A percentile compares a stretch with the other conserved stretches of the same genome.
These are phyloP conservation scores for Pristionchus arcanus DNA, from an alignment of 2,888 invertebrate species.

Conservation along the genomic window DNA sequence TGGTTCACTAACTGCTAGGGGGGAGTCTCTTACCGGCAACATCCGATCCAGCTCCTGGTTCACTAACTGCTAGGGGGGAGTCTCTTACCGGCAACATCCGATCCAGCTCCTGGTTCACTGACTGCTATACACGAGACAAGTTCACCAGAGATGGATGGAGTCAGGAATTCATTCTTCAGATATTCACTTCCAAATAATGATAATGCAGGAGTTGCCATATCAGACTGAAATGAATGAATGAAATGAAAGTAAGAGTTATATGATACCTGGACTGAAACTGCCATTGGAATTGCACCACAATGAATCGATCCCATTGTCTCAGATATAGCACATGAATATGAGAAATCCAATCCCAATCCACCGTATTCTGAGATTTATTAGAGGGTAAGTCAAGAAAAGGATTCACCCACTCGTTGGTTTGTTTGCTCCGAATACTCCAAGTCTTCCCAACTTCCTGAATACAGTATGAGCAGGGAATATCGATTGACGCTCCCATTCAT, in stretches of 20 bases:
- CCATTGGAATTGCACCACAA: constrained; percentile 83
- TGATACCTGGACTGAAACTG: constrained; percentile 82
- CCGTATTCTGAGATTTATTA: constrained; percentile 81
- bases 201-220: constrained; percentile 83
- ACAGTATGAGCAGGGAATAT: constrained; percentile 82
- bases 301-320: constrained; percentile 82
- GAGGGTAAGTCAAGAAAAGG: background rate
- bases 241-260: background rate
- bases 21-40: no score
- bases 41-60: no score
- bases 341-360: constrained; percentile 83
- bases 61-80: no score
- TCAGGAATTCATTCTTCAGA: constrained; percentile 81
- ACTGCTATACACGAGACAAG: constrained; percentile 82
- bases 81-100: constrained; percentile 82
- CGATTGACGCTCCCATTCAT: constrained; percentile 82
- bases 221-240: constrained; percentile 69
- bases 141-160: constrained; percentile 82
- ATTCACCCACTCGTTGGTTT: constrained; percentile 80
- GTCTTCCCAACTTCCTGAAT: constrained; percentile 82
- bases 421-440: constrained; percentile 83
- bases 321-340: constrained; percentile 82
- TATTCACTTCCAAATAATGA: constrained; percentile 76
- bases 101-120: constrained; percentile 82
- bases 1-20: no score